These are phyloP conservation scores for Oreochromis grahami DNA, from an alignment of 2,797 vertebrate genomes.

Conservation along the genomic window DNA sequence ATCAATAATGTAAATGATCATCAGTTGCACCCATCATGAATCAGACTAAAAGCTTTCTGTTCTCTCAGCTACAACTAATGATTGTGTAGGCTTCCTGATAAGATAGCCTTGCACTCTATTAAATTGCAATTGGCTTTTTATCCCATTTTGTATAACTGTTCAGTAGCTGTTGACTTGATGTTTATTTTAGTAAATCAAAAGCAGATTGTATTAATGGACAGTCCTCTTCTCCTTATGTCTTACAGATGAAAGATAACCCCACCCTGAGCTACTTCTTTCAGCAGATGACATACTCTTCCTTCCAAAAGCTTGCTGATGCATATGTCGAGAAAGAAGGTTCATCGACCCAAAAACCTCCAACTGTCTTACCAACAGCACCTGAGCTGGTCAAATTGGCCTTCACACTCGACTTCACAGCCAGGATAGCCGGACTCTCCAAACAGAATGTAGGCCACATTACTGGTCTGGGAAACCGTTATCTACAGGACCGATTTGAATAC, in stretches of 20 bases:
- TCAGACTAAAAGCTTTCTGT: neutral
- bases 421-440: conserved; percentile 73
- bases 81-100: neutral
- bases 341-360: conserved; percentile 13
- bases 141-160: neutral
- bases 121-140: neutral
- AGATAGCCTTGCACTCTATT: neutral
- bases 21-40: neutral
- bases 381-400: conserved; percentile 84
- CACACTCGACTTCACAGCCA: conserved; percentile 81
- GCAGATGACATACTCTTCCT: conserved; percentile 81
- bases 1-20: neutral
- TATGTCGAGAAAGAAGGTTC: conserved; percentile 63
- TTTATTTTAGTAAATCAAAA: neutral
- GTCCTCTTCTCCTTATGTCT: neutral
- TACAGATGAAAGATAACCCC: conserved; percentile 80
- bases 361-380: conserved; percentile 29
- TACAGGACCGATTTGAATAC: conserved; percentile 76
- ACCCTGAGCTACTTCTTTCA: conserved; percentile 77
- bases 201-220: neutral
- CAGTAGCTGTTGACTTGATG: neutral
- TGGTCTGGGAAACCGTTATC: conserved; percentile 80
- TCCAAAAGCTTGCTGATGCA: conserved; percentile 81
- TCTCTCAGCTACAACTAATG: neutral
- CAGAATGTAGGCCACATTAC: conserved; percentile 81